These are phyloP conservation scores for Bucco capensis DNA, from an alignment of 2,113 vertebrate genomes.

Conservation along the genomic window DNA sequence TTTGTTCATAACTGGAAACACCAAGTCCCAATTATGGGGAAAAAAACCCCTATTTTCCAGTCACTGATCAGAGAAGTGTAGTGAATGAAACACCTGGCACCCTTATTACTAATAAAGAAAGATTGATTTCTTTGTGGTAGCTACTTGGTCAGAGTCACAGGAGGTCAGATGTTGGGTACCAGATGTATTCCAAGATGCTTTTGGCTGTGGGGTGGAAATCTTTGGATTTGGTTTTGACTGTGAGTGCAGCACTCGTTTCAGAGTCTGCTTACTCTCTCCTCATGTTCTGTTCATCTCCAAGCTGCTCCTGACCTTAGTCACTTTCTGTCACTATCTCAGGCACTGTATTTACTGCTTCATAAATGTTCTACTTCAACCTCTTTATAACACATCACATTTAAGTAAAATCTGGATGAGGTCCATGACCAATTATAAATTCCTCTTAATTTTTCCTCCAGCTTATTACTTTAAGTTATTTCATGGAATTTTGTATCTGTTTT, in stretches of 20 bases:
- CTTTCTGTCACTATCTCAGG: background rate
- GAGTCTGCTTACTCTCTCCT: background rate
- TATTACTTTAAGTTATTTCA: background rate
- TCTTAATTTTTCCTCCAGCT: background rate
- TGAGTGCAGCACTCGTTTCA: background rate
- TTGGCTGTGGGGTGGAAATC: background rate
- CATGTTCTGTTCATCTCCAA: background rate
- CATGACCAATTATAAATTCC: background rate
- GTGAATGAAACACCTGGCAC: conserved; percentile 12
- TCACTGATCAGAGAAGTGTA: background rate
- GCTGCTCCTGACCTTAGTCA: background rate
- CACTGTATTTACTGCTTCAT: no score
- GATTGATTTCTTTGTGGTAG: background rate
- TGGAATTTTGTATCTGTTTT: background rate
- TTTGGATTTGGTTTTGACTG: background rate
- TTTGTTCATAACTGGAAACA: background rate
- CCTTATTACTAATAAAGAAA: conserved; percentile 12
- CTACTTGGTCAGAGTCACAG: background rate
- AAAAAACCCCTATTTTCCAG: background rate
- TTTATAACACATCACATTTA: no score
- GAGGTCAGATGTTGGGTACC: background rate
- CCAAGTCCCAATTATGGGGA: background rate
- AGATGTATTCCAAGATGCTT: background rate
- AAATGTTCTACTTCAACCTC: no score
- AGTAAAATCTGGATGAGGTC: background rate